phyloP scores from a whole-genome alignment of 2,888 invertebrate genomes.

The Lutraria lutraria region DNA sequence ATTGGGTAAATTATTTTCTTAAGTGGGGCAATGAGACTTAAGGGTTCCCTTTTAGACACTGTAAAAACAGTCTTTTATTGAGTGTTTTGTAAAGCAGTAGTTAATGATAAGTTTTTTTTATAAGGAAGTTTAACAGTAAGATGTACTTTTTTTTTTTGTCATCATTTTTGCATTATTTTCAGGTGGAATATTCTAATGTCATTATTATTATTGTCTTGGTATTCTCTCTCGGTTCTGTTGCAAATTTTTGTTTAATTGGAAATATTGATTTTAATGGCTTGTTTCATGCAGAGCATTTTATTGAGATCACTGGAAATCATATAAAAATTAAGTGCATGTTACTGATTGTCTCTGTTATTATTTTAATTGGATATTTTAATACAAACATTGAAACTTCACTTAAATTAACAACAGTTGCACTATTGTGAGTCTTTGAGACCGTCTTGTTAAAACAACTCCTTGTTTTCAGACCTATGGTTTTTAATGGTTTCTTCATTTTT shows the following conservation, averaged over 20 bases:
- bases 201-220: not conserved
- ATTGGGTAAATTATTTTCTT: not conserved
- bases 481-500: no score
- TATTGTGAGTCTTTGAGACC: no score
- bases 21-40: not conserved
- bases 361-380: not conserved
- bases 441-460: no score
- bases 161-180: not conserved
- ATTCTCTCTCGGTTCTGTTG: not conserved
- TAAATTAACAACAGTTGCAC: no score
- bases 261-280: not conserved
- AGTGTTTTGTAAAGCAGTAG: not conserved
- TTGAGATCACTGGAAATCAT: not conserved
- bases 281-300: not conserved
- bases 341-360: not conserved
- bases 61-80: not conserved
- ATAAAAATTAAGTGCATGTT: not conserved
- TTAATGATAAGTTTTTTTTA: not conserved
- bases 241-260: not conserved
- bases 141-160: not conserved
- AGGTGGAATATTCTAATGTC: not conserved
- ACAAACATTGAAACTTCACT: no score
- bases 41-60: no score
- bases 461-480: no score
- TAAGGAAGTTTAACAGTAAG: not conserved